A percentile compares a stretch with the other conserved stretches of the same genome.
These are phyloP conservation scores for Gnathonemus echidnorhynchus DNA, from an alignment of 2,113 vertebrate genomes.

Conservation along the genomic window DNA sequence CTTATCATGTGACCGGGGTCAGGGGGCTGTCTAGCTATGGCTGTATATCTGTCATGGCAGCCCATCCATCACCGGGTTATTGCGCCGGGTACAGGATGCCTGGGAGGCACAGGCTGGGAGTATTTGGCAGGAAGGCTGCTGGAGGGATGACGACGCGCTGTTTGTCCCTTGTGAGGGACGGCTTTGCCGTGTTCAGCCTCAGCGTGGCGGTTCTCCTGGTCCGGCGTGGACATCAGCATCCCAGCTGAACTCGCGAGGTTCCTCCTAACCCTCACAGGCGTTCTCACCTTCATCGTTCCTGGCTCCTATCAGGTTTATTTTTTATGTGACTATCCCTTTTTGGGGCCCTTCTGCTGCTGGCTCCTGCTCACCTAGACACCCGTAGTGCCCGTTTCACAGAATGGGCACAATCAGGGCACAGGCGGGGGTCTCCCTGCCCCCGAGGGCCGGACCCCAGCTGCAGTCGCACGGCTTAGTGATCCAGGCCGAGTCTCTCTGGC, in stretches of 20 bases:
- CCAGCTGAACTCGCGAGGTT: conserved; percentile 16
- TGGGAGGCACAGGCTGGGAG: conserved; percentile 43
- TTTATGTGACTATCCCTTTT: not conserved
- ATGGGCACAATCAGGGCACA: not conserved
- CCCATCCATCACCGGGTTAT: conserved; percentile 67
- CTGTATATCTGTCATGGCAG: conserved; percentile 58
- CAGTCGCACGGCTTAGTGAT: not conserved
- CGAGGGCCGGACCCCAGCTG: not conserved
- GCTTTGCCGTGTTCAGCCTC: conserved; percentile 37
- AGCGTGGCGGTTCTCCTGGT: conserved; percentile 52
- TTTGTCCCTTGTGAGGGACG: conserved; percentile 41
- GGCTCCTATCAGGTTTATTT: conserved; percentile 28
- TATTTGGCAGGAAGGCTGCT: conserved; percentile 54
- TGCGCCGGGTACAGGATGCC: conserved; percentile 52
- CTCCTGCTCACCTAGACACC: not conserved
- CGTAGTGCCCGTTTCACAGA: not conserved
- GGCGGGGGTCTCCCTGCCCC: not conserved
- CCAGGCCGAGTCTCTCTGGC: not conserved
- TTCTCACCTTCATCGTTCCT: conserved; percentile 52
- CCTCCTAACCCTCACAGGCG: conserved; percentile 50
- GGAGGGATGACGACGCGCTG: conserved; percentile 38
- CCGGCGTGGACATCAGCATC: conserved; percentile 49
- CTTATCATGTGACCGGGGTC: conserved; percentile 68
- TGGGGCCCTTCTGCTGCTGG: not conserved
- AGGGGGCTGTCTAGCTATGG: conserved; percentile 55